Evolutionary conservation across 2,113 vertebrate species (phyloP).

Genomic region (Boulengeromyrus knoepffleri): DNA sequence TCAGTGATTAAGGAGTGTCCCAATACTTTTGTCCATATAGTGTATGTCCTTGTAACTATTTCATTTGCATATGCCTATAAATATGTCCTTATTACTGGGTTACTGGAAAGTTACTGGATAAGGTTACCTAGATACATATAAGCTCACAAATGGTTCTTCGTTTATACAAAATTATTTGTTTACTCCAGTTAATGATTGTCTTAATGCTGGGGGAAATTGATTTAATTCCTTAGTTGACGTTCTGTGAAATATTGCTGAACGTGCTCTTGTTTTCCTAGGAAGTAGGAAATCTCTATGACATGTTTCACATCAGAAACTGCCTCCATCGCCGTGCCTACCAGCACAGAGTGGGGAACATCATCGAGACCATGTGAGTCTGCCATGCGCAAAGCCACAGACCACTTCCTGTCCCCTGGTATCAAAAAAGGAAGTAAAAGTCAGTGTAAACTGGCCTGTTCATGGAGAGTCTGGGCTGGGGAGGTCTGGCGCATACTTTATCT

Average conservation of each 20-base stretch:
- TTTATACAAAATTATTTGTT: not conserved
- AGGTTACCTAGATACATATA: not conserved
- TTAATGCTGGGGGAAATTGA: not conserved
- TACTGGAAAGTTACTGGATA: not conserved
- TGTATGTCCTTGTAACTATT: not conserved
- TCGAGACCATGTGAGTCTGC: constrained; percentile 42
- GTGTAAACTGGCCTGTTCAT: not conserved
- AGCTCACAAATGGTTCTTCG: not conserved
- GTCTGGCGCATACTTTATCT: not conserved
- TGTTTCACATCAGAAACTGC: constrained; percentile 74
- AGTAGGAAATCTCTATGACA: constrained; percentile 82
- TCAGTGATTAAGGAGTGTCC: not conserved
- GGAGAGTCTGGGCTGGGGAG: not conserved
- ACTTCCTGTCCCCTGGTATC: not conserved
- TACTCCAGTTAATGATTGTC: too few relatives aligned
- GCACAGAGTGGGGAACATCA: constrained; percentile 66
- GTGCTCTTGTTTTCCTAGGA: constrained; percentile 59
- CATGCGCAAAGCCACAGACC: not conserved
- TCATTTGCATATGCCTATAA: not conserved
- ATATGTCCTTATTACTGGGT: not conserved
- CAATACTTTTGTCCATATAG: not conserved
- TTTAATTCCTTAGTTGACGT: not conserved
- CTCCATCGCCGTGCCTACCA: not conserved
- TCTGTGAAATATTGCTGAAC: not conserved
- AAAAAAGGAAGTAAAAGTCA: not conserved